Evolutionary conservation across 1,140 invertebrate genomes (phyloP), one percentile per base, ranked within the genome.

Genomic region (Scaptodrosophila lebanonensis): DNA sequence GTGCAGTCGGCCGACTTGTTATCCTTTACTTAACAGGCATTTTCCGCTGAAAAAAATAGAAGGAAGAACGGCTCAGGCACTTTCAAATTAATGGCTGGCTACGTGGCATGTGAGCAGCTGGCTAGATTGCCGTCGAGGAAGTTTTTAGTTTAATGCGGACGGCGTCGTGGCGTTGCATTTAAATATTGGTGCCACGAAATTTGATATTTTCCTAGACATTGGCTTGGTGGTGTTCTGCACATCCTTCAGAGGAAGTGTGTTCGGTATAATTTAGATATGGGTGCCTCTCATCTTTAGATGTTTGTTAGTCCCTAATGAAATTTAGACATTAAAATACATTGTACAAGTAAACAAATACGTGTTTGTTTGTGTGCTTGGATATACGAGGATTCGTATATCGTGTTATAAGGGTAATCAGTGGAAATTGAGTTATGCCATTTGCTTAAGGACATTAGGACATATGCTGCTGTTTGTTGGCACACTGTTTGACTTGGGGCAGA

Each of bases 301-400:
- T 77, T 82, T 79, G 75, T 79, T 79, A 82, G 73, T 65, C 73
- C 82, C 69, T 79, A 79, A 79, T 79, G 75, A 79, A 79, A 79
- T 79, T 79, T 82, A 82, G 75, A 79, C 73, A 82, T 79, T 52
- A 69, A 79, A 68, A 60, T 60, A 48, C 58, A 44, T 45, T 44
- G 49, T 49, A 59, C 60, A 73, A 64, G 57, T 33, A 70, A 72
- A 67, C 56, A 52, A 50, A 22, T 35, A 1, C 8, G 54, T 33
- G 38, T 48, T 35, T 49, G 35, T 33, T 13, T 47, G 33, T 50
- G 38, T 54, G 47, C 50, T 77, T 69, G 68, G 64, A 65, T 68
- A 64, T 65, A n/a, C n/a, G 22, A 25, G 22, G 8, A 8, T 25
- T 3, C 22, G 3, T 25, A 8, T 25, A 4, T 48, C 42, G 44